These are phyloP conservation scores for Aphelocoma californica DNA, from an alignment of 2,797 vertebrate species.

Conservation along the genomic window DNA sequence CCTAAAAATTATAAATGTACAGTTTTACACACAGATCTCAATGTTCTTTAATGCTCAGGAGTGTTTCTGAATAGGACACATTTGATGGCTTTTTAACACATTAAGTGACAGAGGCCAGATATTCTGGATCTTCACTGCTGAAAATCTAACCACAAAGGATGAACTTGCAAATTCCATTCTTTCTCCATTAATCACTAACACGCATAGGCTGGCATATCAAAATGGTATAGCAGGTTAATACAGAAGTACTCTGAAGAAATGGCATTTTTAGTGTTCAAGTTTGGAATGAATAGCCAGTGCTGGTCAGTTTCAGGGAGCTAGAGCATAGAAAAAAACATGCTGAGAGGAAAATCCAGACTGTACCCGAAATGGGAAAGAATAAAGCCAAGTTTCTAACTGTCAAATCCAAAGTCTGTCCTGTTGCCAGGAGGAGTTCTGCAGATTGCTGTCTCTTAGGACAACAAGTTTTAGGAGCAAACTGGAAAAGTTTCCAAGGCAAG, in stretches of 20 bases:
- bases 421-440: neutral
- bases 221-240: neutral
- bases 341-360: neutral
- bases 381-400: neutral
- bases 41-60: neutral
- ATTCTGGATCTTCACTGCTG: neutral
- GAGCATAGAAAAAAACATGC: neutral
- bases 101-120: neutral
- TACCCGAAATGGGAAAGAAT: neutral
- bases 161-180: neutral
- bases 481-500: neutral
- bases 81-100: neutral
- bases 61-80: neutral
- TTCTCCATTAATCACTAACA: neutral
- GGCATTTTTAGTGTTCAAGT: neutral
- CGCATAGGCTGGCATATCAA: neutral
- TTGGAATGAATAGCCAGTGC: neutral
- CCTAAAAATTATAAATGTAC: neutral
- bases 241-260: neutral
- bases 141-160: neutral
- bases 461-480: neutral
- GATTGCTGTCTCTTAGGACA: neutral
- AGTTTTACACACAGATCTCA: neutral
- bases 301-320: neutral
- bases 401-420: neutral